A percentile compares a stretch with the other conserved stretches of the same genome.
These are phyloP conservation scores for Prosopocoilus inquinatus DNA, from an alignment of 2,888 invertebrate species.

Conservation along the genomic window DNA sequence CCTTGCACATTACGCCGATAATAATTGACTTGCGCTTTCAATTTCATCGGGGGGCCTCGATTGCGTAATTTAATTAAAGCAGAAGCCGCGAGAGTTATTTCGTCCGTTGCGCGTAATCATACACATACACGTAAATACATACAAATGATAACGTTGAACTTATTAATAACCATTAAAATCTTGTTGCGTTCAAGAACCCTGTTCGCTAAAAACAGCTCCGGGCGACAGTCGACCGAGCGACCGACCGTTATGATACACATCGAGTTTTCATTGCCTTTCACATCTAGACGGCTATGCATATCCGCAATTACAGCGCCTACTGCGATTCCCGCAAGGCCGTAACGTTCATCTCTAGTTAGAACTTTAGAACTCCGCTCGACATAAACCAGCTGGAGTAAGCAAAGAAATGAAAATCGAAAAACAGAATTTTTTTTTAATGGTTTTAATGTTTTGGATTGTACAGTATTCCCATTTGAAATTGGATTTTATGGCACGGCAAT, in stretches of 20 bases:
- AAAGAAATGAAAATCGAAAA: not conserved
- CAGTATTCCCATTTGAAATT: too few species aligned
- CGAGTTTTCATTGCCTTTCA: constrained; percentile 18
- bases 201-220: constrained; percentile 1
- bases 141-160: not conserved
- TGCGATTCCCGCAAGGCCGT: constrained; percentile 13
- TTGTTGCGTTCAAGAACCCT: constrained; percentile 5
- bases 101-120: not conserved
- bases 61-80: constrained; percentile 1
- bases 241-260: constrained; percentile 19
- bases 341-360: constrained; percentile 4
- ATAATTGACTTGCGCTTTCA: not conserved
- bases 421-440: not conserved
- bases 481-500: too few species aligned
- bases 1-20: not conserved
- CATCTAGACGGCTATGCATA: constrained; percentile 13
- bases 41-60: not conserved
- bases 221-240: constrained; percentile 5
- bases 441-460: too few species aligned
- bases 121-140: not conserved
- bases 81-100: not conserved
- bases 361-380: not conserved
- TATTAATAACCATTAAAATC: constrained; percentile 6
- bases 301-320: constrained; percentile 11
- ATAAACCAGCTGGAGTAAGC: not conserved